A percentile compares a stretch with the other conserved stretches of the same genome.
phyloP scores from a whole-genome alignment of 2,888 invertebrate genomes.

The Allolobophora icterica region DNA sequence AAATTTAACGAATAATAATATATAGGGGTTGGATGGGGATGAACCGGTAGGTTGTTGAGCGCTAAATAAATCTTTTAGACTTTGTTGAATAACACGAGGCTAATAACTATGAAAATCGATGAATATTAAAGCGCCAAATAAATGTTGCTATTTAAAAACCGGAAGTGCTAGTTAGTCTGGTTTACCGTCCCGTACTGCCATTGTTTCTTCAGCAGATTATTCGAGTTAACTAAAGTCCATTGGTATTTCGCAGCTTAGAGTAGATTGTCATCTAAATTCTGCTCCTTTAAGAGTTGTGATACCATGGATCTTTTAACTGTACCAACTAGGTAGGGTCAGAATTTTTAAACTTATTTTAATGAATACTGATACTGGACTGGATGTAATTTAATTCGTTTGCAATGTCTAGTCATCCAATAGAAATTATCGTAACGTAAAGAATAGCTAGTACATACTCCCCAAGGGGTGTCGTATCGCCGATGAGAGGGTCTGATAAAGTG shows the following conservation, averaged over 20 bases:
- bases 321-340: background rate
- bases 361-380: background rate
- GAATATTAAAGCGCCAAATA: background rate
- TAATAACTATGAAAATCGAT: too few species aligned
- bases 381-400: background rate
- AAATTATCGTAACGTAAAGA: background rate
- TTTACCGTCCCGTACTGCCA: background rate
- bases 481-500: too few species aligned
- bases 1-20: too few species aligned
- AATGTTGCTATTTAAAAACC: background rate
- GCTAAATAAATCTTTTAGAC: too few species aligned
- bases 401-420: background rate
- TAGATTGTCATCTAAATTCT: conserved; percentile 8
- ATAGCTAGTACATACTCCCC: too few species aligned
- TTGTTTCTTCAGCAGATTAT: background rate
- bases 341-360: background rate
- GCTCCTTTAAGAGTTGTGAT: background rate
- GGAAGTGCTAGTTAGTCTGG: background rate
- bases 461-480: too few species aligned
- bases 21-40: too few species aligned
- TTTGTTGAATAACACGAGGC: too few species aligned
- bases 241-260: background rate
- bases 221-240: background rate
- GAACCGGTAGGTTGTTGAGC: too few species aligned
- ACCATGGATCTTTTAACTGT: conserved; percentile 17